Evolutionary conservation across 37 sponge, comb jelly and placozoan genomes (phyloP).

Genomic region (Oopsacas minuta): DNA sequence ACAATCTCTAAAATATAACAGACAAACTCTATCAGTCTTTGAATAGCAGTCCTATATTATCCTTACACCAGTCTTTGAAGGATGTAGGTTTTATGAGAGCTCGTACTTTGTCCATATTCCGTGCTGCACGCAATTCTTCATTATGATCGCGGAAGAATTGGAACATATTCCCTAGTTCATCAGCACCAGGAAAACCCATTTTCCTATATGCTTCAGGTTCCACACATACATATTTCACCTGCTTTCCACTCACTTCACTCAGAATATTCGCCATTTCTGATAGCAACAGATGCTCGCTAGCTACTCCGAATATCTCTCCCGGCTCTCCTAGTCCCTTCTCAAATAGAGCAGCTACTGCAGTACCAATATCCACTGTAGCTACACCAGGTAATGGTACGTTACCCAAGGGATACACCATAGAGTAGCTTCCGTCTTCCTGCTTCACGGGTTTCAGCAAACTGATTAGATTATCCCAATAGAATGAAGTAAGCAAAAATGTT

Average conservation of each 20-base stretch:
- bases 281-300: background rate
- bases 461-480: constrained; percentile 52
- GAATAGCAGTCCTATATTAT: background rate
- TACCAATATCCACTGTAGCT: constrained; percentile 31
- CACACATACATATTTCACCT: background rate
- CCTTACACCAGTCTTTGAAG: background rate
- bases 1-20: too few relatives aligned
- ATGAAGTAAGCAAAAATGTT: constrained; percentile 35
- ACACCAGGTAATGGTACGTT: constrained; percentile 44
- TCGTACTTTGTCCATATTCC: background rate
- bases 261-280: background rate
- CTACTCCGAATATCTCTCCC: background rate
- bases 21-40: background rate
- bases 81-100: background rate
- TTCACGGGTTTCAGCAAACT: constrained; percentile 8
- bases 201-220: background rate
- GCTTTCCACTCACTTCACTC: background rate
- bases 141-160: background rate
- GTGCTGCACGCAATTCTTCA: background rate
- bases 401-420: constrained; percentile 27
- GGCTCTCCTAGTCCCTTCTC: constrained; percentile 1
- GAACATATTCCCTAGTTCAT: background rate
- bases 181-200: background rate
- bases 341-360: constrained; percentile 43
- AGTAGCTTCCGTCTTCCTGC: constrained; percentile 37